Conservation (phyloP, 2,888 invertebrate genomes). For the Endotricha flammealis region DNA sequence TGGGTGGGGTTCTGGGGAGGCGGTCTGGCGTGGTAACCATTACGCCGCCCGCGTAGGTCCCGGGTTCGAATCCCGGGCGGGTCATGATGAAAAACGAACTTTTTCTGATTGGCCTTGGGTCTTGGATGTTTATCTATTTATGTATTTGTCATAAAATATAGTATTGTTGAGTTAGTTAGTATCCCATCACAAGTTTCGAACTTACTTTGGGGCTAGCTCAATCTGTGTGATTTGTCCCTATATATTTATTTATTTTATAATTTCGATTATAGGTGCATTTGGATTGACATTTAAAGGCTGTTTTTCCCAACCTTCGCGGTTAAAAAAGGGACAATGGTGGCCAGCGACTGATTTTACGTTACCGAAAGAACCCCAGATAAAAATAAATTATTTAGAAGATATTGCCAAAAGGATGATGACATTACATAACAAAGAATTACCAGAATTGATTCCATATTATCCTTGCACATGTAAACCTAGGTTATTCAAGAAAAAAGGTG, state of each 20-base stretch:
- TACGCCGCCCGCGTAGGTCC: too few relatives aligned
- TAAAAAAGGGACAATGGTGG: conserved; percentile 58
- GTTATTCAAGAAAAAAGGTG: conserved; percentile 26
- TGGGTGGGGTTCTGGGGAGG: too few relatives aligned
- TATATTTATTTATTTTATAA: conserved; percentile 10
- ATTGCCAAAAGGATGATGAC: conserved; percentile 45
- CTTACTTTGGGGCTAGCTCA: too few relatives aligned
- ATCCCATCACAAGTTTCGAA: neutral
- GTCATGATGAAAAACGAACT: too few relatives aligned
- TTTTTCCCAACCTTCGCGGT: conserved; percentile 78
- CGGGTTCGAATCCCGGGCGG: too few relatives aligned
- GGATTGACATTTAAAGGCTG: conserved; percentile 69
- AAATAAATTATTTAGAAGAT: conserved; percentile 47
- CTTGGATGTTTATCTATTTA: too few relatives aligned
- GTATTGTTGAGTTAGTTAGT: neutral
- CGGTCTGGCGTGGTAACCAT: too few relatives aligned
- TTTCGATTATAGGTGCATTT: conserved; percentile 61
- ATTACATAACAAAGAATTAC: conserved; percentile 39
- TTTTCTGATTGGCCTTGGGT: too few relatives aligned
- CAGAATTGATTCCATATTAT: conserved; percentile 33
- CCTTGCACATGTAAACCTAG: conserved; percentile 45
- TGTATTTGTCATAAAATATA: neutral
- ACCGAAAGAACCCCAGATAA: conserved; percentile 55
- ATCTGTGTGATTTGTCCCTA: neutral
- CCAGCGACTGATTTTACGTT: conserved; percentile 53